phyloP scores from a whole-genome alignment of 2,113 vertebrate species.

The Sylvia atricapilla region DNA sequence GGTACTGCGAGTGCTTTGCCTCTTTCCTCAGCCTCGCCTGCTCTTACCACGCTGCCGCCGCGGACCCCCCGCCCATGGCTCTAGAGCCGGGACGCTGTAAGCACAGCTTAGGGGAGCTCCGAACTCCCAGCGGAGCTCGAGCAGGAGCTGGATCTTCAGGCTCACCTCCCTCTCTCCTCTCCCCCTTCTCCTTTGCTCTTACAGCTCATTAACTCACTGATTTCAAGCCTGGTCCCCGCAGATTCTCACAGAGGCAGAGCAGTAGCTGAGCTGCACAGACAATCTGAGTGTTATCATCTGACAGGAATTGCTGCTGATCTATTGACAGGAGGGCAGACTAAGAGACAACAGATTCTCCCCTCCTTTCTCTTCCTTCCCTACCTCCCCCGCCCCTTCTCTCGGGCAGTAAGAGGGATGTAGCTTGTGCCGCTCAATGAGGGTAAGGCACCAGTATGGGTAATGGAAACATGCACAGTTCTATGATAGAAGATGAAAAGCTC shows the following conservation, averaged over 20 bases:
- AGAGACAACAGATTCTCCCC: background rate
- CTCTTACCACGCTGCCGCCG: background rate
- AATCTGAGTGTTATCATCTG: slow-evolving; percentile 13
- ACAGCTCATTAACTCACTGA: slow-evolving; percentile 48
- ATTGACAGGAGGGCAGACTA: slow-evolving; percentile 45
- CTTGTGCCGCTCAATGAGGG: background rate
- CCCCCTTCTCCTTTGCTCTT: background rate
- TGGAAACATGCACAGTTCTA: background rate
- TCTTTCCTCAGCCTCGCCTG: background rate
- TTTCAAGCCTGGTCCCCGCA: slow-evolving; percentile 41
- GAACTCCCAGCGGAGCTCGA: background rate
- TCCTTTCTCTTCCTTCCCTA: background rate
- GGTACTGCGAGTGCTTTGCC: background rate
- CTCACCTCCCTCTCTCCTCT: background rate
- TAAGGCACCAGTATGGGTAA: background rate
- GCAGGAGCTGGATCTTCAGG: background rate
- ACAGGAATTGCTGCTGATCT: slow-evolving; percentile 2
- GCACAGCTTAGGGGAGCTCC: rapidly evolving
- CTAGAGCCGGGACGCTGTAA: background rate
- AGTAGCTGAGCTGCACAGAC: slow-evolving; percentile 6
- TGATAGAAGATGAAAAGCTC: background rate
- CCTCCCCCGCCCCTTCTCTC: background rate
- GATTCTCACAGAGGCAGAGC: slow-evolving; percentile 31
- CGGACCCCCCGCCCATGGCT: rapidly evolving
- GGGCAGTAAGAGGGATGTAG: background rate